phyloP scores from a whole-genome alignment of 2,113 vertebrate species.

The Oncorhynchus clarkii region DNA sequence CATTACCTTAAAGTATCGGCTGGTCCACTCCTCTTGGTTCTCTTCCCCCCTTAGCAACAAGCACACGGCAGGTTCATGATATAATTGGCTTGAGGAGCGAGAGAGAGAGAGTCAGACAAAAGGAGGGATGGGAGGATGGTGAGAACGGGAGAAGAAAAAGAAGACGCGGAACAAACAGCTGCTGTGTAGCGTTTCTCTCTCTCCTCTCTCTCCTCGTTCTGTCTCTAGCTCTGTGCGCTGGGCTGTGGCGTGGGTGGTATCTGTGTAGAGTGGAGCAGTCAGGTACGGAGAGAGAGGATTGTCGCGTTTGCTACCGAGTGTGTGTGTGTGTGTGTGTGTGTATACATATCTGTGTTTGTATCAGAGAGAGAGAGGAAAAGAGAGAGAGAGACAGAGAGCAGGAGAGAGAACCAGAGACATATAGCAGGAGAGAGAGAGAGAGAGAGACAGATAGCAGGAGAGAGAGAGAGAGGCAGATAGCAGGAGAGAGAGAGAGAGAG shows the following conservation, averaged over 20 bases:
- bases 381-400: too few species aligned
- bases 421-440: too few species aligned
- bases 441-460: too few species aligned
- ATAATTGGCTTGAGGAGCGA: conserved; percentile 25
- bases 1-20: conserved; percentile 54
- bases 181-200: neutral
- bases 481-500: neutral
- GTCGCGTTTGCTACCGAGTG: conserved; percentile 13
- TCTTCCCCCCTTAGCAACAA: conserved; percentile 52
- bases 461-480: too few species aligned
- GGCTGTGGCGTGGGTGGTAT: conserved; percentile 37
- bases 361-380: neutral
- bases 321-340: conserved; percentile 14
- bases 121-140: neutral
- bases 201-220: neutral
- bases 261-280: conserved; percentile 45
- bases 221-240: neutral
- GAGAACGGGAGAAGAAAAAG: neutral
- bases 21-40: conserved; percentile 34
- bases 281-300: conserved; percentile 45
- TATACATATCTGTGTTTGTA: conserved; percentile 19
- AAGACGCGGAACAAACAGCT: conserved; percentile 6
- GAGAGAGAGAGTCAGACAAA: conserved; percentile 1
- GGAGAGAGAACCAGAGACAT: neutral
- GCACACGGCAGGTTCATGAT: conserved; percentile 47